Evolutionary conservation across 2,888 invertebrate genomes (phyloP).

Genomic region (Ceramica pisi): DNA sequence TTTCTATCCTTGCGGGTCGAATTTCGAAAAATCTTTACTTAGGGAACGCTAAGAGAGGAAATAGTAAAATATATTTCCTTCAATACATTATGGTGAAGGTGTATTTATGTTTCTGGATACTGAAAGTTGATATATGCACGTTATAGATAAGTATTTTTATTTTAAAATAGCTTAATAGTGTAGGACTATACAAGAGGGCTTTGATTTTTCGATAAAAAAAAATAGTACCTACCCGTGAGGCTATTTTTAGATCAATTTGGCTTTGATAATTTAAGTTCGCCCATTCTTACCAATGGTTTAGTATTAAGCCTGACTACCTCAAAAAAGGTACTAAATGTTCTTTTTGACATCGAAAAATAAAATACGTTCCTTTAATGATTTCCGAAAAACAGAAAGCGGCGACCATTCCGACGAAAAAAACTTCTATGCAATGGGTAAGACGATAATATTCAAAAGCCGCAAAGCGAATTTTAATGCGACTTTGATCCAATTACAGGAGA

Average conservation of each 20-base stretch:
- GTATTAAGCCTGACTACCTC: no score
- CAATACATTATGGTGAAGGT: slow-evolving; percentile 12
- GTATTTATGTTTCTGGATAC: slow-evolving; percentile 22
- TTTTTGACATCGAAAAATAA: no score
- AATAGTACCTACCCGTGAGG: no score
- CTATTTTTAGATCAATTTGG: no score
- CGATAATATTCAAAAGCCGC: slow-evolving; percentile 43
- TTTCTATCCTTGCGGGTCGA: slow-evolving; percentile 62
- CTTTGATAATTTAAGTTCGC: no score
- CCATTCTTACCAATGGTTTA: no score
- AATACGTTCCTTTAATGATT: not conserved
- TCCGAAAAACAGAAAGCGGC: not conserved
- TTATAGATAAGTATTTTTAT: not conserved
- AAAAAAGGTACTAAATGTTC: no score
- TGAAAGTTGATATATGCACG: not conserved
- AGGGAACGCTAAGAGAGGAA: slow-evolving; percentile 48
- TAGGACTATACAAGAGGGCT: no score
- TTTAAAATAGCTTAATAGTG: no score
- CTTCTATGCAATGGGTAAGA: slow-evolving; percentile 33
- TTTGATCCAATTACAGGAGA: slow-evolving; percentile 47
- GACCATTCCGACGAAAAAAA: slow-evolving; percentile 12
- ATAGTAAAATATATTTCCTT: slow-evolving; percentile 48
- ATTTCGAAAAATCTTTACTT: slow-evolving; percentile 63
- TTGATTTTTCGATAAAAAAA: no score
- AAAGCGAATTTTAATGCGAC: slow-evolving; percentile 56